Evolutionary conservation across 1,140 invertebrate species (phyloP), one percentile per base, ranked within the genome.

Genomic region (Bombus breviceps): DNA sequence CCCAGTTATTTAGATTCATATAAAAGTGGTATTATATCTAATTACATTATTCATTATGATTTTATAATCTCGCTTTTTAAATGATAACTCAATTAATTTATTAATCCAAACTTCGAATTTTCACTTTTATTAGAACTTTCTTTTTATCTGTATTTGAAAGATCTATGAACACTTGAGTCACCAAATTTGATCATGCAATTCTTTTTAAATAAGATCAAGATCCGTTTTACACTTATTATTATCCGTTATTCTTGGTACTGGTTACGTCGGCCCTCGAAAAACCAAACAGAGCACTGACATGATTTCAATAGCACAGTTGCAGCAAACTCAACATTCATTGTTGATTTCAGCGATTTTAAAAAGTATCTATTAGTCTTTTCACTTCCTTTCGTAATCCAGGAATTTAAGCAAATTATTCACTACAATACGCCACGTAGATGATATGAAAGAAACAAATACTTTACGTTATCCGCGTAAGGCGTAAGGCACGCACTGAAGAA

Each of bases 401-500:
- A 72, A 13, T 43, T 71, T 0, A 25, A 62, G 37, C 9, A 41
- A 62, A 62, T 5, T 57, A 43, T 62, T 84, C n/a, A 28, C 37
- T 80, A 47, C 34, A 82, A 73, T 69, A 39, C 79, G 86, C 78
- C 90, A 90, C 89, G 86, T 86, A 86, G 62, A 79, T 79, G 41
- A 66, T 82, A 75, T 68, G 47, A 86, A 57, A 86, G 68, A 39
- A 34, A 47, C 57, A 43, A n/a, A 72, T 37, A 86, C 74, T 81
- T 79, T 64, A 86, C 89, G 87, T 85, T 90, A 77, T 72, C 66
- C 81, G 87, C 81, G 84, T 90, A 87, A 90, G 69, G 81, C 78
- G 84, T 90, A 87, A 90, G 69, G 81, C 78, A 91, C 86, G 87
- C 89, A 91, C 90, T 88, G 90, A 90, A 68, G 47, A 62, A 86